Evolutionary conservation across 2,113 vertebrate species (phyloP), one percentile per base, ranked within the genome.

Genomic region (Periophthalmus modestus): DNA sequence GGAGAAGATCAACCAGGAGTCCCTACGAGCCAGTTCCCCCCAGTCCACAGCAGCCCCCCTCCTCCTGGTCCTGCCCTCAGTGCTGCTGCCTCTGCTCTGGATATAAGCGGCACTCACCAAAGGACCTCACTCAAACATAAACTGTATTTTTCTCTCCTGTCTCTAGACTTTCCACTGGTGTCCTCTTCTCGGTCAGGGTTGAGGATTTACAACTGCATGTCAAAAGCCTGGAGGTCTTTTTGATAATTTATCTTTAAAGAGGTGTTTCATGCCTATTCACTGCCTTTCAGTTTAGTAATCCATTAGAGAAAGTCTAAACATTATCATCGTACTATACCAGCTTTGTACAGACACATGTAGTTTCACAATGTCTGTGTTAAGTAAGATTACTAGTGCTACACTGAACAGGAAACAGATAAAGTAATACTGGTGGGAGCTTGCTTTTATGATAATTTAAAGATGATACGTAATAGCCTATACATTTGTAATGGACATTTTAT

Each of bases 1-100:
- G 66, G 91, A 93, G 0, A 94, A 96, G 79, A 94, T 95, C 92
- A 99, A 96, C 92, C 95, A 96, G 88, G 96, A 97, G 85, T 96
- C 96, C 0, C 91, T 97, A 82, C 84, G 85, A 79, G 94, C 90
- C 2, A 65, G 67, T 0, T 92, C 91, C 47, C 2, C 36, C 7
- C 5, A 58, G 4, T 21, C 46, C 16, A 47, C 70, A 10, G 75
- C 46, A 28, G 7, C 66, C 79, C 0, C 75, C 65, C n/a, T 34
- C 36, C 74, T 82, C 15, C 47, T 85, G 48, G 86, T 92, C 2
- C 78, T 82, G 57, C 68, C 65, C 79, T 74, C 81, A 74, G 81
- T 88, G 78, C 82, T 92, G 74, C 77, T 89, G 55, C 69, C 86
- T 69, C 21, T 88, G 73, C 67, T 86, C 67, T 92, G 88, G 85